These are phyloP conservation scores for Drosophila trichaetosa DNA, from an alignment of 2,888 invertebrate species.

Conservation along the genomic window DNA sequence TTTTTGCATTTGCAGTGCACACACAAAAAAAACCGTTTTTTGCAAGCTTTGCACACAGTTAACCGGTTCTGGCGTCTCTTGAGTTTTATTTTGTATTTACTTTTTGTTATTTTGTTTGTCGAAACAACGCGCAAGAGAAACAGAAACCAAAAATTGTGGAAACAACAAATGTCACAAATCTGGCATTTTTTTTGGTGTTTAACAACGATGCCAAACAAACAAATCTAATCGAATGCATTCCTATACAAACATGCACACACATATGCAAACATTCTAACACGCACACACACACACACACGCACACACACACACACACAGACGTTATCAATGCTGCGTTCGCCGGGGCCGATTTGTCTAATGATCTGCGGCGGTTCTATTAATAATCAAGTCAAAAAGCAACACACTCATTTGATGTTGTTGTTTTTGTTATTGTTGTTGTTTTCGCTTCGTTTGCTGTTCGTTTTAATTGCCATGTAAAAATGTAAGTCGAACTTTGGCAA, in stretches of 20 bases:
- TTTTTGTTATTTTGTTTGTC: slow-evolving; percentile 40
- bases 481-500: slow-evolving; percentile 39
- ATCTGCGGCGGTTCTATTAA: slow-evolving; percentile 34
- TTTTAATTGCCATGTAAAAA: slow-evolving; percentile 58
- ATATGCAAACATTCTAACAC: slow-evolving; percentile 18
- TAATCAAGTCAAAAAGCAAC: slow-evolving; percentile 30
- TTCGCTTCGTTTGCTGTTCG: slow-evolving; percentile 11
- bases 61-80: slow-evolving; percentile 68
- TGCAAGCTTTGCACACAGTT: slow-evolving; percentile 62
- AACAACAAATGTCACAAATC: slow-evolving; percentile 36
- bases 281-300: background rate
- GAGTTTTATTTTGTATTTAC: slow-evolving; percentile 27
- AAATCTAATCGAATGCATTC: slow-evolving; percentile 74
- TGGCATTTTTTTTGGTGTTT: slow-evolving; percentile 45
- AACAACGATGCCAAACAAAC: slow-evolving; percentile 61
- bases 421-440: slow-evolving; percentile 19
- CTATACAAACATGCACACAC: slow-evolving; percentile 36
- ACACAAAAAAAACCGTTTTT: slow-evolving; percentile 31
- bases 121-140: slow-evolving; percentile 35
- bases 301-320: slow-evolving; percentile 6
- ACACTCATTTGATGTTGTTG: slow-evolving; percentile 30
- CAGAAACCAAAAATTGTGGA: slow-evolving; percentile 21
- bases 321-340: slow-evolving; percentile 49
- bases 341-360: slow-evolving; percentile 61
- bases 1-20: slow-evolving; percentile 52